phyloP scores from a whole-genome alignment of 2,797 vertebrate genomes.

The Myripristis murdjan region DNA sequence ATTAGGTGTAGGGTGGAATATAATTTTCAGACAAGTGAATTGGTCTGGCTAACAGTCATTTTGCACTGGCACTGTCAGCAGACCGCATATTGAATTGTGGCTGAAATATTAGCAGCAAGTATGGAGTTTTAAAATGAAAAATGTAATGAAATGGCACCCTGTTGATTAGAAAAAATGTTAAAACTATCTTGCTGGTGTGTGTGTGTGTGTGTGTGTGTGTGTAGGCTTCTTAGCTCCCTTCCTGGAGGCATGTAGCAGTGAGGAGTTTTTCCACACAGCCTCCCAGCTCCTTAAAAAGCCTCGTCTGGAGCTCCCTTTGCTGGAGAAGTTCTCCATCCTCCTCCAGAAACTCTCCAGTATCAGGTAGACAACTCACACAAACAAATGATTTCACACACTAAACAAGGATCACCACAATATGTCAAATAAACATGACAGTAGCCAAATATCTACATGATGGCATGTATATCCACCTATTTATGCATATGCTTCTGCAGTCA shows the following conservation, averaged over 20 bases:
- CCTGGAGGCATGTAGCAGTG: slow-evolving; percentile 89
- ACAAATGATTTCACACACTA: background rate
- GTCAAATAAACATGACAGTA: background rate
- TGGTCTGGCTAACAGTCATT: background rate
- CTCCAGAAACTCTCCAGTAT: slow-evolving; percentile 94
- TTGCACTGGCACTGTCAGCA: background rate
- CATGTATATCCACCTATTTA: background rate
- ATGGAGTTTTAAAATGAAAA: too few relatives aligned
- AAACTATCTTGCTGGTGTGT: slow-evolving; percentile 13
- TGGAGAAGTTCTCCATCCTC: slow-evolving; percentile 92
- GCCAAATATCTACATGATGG: too few relatives aligned
- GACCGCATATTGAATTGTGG: too few relatives aligned
- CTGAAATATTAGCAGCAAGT: too few relatives aligned
- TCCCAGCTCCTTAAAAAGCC: slow-evolving; percentile 87
- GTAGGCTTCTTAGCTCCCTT: slow-evolving; percentile 87
- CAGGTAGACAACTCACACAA: slow-evolving; percentile 81
- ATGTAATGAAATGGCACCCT: too few relatives aligned
- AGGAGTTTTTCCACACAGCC: slow-evolving; percentile 88
- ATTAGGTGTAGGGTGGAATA: too few relatives aligned
- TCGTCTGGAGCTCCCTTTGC: slow-evolving; percentile 82
- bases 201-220: slow-evolving; percentile 34
- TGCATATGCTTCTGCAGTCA: background rate
- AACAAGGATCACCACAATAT: background rate
- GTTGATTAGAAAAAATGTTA: slow-evolving; percentile 23
- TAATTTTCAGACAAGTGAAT: too few relatives aligned